These are phyloP conservation scores for Ifrita kowaldi DNA, from an alignment of 2,113 vertebrate genomes.

Conservation along the genomic window DNA sequence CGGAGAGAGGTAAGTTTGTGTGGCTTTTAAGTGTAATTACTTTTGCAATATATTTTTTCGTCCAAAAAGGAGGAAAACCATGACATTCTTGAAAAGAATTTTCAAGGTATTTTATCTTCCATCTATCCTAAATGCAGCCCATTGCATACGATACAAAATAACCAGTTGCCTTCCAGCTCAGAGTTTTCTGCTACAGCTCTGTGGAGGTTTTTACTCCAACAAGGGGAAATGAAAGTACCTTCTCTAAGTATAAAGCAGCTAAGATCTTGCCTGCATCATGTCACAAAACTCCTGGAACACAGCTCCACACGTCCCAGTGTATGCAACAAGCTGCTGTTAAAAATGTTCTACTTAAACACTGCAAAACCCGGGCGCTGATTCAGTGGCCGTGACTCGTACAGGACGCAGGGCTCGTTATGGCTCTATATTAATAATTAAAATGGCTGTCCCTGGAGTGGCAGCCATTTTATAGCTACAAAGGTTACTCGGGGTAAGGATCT, in stretches of 20 bases:
- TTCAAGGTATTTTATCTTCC: neutral
- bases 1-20: fast-evolving
- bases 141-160: fast-evolving
- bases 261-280: fast-evolving
- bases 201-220: fast-evolving
- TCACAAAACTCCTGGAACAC: fast-evolving
- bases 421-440: neutral
- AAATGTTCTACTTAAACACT: fast-evolving
- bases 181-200: neutral
- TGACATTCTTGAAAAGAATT: fast-evolving
- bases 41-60: fast-evolving
- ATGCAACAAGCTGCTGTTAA: neutral
- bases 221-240: fast-evolving
- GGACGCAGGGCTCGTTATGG: fast-evolving
- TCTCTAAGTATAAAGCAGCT: fast-evolving
- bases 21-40: neutral
- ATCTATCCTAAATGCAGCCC: fast-evolving
- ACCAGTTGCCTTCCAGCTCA: neutral
- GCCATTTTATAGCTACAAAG: neutral
- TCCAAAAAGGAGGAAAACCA: no score
- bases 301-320: fast-evolving
- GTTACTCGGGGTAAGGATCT: neutral
- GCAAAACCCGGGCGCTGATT: fast-evolving
- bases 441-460: neutral
- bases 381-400: fast-evolving